phyloP scores from a whole-genome alignment of 2,888 invertebrate species.

The Globia sparganii region DNA sequence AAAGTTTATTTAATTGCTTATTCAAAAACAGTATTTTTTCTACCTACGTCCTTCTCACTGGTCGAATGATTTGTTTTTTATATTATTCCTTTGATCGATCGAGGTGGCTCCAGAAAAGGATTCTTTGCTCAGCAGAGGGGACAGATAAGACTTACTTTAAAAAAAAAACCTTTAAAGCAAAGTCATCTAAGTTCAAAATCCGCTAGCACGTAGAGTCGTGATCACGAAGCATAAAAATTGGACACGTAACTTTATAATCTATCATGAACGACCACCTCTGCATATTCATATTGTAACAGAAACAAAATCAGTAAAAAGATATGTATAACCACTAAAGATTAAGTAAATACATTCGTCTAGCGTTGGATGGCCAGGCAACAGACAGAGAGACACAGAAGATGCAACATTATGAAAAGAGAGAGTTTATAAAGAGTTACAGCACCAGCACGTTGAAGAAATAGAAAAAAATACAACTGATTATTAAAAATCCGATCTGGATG shows the following conservation, averaged over 20 bases:
- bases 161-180: background rate
- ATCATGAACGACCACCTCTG: conserved; percentile 31
- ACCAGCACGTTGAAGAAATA: background rate
- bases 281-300: conserved; percentile 39
- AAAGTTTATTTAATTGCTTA: background rate
- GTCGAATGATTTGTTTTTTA: background rate
- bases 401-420: background rate
- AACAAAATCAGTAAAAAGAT: conserved; percentile 54
- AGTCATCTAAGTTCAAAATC: background rate
- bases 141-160: no score
- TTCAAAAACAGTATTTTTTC: background rate
- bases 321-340: conserved; percentile 63
- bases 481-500: no score
- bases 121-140: background rate
- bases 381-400: conserved; percentile 69
- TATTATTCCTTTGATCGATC: background rate
- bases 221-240: conserved; percentile 22
- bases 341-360: conserved; percentile 63
- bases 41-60: background rate
- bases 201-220: background rate
- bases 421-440: background rate
- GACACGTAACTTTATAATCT: conserved; percentile 40
- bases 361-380: conserved; percentile 29
- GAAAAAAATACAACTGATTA: background rate
- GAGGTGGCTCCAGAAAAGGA: background rate